These are phyloP conservation scores for Cataglyphis rosenhaueri DNA, from an alignment of 2,888 invertebrate genomes.

Conservation along the genomic window DNA sequence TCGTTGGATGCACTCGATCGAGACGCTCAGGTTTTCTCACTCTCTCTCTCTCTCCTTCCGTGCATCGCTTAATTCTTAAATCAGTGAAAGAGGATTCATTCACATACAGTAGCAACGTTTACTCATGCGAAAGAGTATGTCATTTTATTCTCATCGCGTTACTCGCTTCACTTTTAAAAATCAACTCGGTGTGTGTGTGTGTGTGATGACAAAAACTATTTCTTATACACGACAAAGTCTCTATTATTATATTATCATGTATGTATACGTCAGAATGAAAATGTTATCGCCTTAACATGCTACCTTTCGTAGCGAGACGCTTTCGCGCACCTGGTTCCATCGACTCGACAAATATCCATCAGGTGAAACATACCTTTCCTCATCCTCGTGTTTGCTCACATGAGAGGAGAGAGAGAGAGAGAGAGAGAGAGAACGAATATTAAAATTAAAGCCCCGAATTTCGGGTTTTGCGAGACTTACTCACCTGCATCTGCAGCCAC, in stretches of 20 bases:
- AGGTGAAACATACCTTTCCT: not conserved
- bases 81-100: not conserved
- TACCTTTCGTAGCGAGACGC: constrained; percentile 4
- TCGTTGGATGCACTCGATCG: not conserved
- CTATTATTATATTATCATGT: not conserved
- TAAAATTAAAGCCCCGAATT: not conserved
- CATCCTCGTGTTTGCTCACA: not conserved
- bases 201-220: not conserved
- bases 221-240: not conserved
- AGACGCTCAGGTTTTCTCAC: not conserved
- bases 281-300: not conserved
- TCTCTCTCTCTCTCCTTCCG: not conserved
- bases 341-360: not conserved
- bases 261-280: not conserved
- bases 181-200: not conserved
- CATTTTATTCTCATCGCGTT: not conserved
- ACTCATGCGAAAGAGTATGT: not conserved
- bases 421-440: no score
- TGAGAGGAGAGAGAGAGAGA: not conserved
- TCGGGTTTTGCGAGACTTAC: not conserved
- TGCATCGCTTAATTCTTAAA: not conserved
- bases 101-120: not conserved
- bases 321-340: not conserved
- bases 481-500: constrained; percentile 85
- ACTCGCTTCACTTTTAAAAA: not conserved